Evolutionary conservation across 2,113 vertebrate species (phyloP).

Genomic region (Phylloscopus trochilus): DNA sequence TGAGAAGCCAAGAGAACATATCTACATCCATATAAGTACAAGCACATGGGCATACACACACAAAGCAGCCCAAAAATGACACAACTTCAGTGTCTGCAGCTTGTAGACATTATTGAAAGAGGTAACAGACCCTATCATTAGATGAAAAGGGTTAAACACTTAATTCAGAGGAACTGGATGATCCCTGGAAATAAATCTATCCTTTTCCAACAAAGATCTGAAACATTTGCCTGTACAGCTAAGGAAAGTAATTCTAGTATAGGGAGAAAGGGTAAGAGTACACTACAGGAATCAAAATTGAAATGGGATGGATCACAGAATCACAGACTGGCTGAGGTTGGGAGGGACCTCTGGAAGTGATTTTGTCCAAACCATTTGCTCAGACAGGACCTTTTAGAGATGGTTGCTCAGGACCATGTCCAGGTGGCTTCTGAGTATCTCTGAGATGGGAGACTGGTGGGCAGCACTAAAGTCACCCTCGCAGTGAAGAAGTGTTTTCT

Average conservation of each 20-base stretch:
- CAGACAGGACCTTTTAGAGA: neutral
- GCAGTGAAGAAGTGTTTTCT: neutral
- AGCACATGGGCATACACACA: accelerated
- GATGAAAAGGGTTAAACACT: neutral
- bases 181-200: neutral
- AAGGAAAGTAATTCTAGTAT: neutral
- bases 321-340: neutral
- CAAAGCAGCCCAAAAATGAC: neutral
- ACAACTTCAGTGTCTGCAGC: neutral
- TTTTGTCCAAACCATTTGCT: neutral
- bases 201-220: accelerated
- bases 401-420: neutral
- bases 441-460: neutral
- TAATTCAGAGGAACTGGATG: neutral
- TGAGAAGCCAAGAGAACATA: neutral
- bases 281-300: neutral
- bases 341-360: neutral
- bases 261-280: neutral
- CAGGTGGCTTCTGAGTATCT: accelerated
- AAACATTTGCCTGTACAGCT: neutral
- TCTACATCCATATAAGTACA: neutral
- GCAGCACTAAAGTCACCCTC: accelerated
- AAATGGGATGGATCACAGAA: neutral
- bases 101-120: neutral
- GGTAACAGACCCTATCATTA: neutral